Percentiles rank a stretch among this genome's conserved stretches.
Evolutionary conservation across 2,113 vertebrate genomes (phyloP).

Genomic region (Oncorhynchus clarkii): DNA sequence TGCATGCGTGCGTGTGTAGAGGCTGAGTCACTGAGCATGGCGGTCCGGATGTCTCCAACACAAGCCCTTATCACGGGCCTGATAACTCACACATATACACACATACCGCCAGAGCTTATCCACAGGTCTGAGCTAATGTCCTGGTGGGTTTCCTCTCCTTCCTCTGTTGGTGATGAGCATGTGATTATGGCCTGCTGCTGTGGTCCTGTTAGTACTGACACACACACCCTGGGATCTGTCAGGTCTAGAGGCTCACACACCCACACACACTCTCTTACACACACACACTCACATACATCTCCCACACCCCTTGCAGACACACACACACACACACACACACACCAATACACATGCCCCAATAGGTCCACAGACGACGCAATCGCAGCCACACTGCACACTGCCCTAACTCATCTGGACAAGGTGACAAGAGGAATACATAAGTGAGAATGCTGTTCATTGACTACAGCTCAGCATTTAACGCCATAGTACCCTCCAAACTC

Average conservation of each 20-base stretch:
- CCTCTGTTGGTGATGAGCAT: constrained; percentile 30
- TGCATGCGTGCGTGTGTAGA: background rate
- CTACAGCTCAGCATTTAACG: too few relatives aligned
- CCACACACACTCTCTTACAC: background rate
- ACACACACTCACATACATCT: background rate
- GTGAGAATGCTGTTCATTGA: too few relatives aligned
- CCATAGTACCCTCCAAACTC: too few relatives aligned
- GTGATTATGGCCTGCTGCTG: constrained; percentile 38
- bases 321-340: background rate
- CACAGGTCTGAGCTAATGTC: constrained; percentile 8
- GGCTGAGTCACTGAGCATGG: background rate
- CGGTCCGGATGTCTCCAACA: constrained; percentile 3
- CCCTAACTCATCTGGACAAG: too few relatives aligned
- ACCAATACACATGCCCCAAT: background rate
- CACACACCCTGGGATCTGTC: constrained; percentile 41
- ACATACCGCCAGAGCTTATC: background rate
- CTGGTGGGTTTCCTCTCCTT: constrained; percentile 24
- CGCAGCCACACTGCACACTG: too few relatives aligned
- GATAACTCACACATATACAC: background rate
- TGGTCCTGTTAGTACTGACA: constrained; percentile 12
- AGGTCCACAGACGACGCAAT: too few relatives aligned
- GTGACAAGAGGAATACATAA: too few relatives aligned
- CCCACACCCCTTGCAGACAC: background rate
- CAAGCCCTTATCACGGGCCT: background rate
- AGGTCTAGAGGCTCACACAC: constrained; percentile 11